Evolutionary conservation across 1,140 invertebrate genomes (phyloP).

Genomic region (Plodia interpunctella): DNA sequence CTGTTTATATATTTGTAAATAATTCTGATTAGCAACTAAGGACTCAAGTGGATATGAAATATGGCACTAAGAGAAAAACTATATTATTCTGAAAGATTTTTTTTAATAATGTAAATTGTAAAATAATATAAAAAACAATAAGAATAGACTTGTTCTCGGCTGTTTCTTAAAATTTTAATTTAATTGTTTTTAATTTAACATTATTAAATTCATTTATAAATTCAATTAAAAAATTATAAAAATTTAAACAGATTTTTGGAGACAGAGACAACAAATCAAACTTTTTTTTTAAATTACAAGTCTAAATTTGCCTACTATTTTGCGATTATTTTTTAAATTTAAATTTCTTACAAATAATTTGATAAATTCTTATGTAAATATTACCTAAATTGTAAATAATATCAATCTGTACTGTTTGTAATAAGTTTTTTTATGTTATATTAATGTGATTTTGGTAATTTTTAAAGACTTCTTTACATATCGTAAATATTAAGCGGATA

Average conservation of each 20-base stretch:
- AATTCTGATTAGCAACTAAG: neutral
- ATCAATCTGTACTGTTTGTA: conserved; percentile 3
- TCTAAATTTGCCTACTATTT: neutral
- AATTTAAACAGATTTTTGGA: neutral
- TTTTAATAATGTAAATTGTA: neutral
- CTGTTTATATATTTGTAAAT: conserved; percentile 1
- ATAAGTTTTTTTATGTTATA: conserved; percentile 15
- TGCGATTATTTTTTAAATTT: neutral
- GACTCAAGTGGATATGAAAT: conserved; percentile 3
- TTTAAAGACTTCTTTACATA: conserved; percentile 69
- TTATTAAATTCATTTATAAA: too few relatives aligned
- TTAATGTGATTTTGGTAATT: conserved; percentile 30
- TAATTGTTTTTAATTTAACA: neutral
- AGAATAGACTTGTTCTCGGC: neutral
- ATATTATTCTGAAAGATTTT: neutral
- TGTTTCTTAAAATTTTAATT: neutral
- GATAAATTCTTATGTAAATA: conserved; percentile 3
- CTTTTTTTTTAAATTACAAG: neutral
- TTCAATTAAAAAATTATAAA: neutral
- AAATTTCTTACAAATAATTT: conserved; percentile 7
- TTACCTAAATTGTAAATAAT: conserved; percentile 8
- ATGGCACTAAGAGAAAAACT: neutral
- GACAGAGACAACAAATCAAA: neutral
- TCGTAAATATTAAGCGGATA: conserved; percentile 63
- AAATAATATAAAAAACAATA: neutral